Evolutionary conservation across 2,113 vertebrate genomes (phyloP).

Genomic region (Otis tarda): DNA sequence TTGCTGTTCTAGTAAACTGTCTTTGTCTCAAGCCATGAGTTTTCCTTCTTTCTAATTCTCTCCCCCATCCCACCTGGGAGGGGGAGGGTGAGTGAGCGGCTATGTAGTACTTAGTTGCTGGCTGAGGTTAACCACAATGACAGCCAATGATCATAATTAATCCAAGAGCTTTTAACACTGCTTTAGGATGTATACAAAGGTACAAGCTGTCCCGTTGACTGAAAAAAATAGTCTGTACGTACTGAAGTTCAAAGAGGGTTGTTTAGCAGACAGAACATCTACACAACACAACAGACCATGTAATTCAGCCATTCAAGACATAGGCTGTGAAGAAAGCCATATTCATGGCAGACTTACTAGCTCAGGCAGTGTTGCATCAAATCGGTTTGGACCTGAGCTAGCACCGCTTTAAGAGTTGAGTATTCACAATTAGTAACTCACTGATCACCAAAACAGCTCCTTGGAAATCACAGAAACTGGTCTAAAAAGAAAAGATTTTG

Average conservation of each 20-base stretch:
- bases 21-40: no score
- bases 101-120: no score
- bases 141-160: not conserved
- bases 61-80: no score
- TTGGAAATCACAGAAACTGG: not conserved
- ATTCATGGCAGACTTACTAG: not conserved
- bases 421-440: not conserved
- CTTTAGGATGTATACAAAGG: not conserved
- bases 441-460: not conserved
- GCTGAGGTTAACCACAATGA: no score
- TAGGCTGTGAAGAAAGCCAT: not conserved
- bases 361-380: not conserved
- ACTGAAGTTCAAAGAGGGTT: not conserved
- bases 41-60: no score
- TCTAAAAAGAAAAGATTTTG: not conserved
- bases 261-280: not conserved
- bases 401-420: not conserved
- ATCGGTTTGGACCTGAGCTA: not conserved
- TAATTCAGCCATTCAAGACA: not conserved
- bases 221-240: fast-evolving
- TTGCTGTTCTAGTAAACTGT: no score
- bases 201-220: not conserved
- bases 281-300: not conserved
- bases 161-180: not conserved
- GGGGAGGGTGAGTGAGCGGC: no score